A percentile compares a stretch with the other conserved stretches of the same genome.
phyloP scores from a whole-genome alignment of 2,888 invertebrate species.

The Thalpophila matura region DNA sequence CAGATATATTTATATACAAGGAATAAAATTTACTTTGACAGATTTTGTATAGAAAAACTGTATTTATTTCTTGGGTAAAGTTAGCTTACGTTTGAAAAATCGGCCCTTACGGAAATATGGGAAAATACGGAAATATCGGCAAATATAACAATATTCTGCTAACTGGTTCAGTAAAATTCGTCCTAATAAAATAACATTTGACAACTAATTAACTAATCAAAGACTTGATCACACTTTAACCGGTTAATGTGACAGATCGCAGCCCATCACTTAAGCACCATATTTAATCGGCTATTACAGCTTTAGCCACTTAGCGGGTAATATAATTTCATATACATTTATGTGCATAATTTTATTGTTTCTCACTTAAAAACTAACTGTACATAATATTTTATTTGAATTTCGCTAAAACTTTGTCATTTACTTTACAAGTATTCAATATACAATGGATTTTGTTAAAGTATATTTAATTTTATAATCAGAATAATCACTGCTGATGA shows the following conservation, averaged over 20 bases:
- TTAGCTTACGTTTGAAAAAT: no score
- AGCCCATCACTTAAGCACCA: conserved; percentile 48
- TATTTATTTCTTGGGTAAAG: no score
- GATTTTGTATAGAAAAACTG: no score
- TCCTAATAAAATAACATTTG: no score
- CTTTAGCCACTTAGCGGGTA: conserved; percentile 24
- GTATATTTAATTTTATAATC: conserved; percentile 15
- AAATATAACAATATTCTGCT: no score
- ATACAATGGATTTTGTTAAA: conserved; percentile 29
- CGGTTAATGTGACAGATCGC: not conserved
- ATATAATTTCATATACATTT: conserved; percentile 28
- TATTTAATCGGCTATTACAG: conserved; percentile 8
- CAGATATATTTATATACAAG: no score
- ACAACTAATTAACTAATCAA: no score
- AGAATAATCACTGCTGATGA: conserved; percentile 27
- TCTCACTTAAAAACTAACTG: conserved; percentile 57
- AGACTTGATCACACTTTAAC: no score
- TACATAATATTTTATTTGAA: conserved; percentile 48
- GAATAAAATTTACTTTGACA: no score
- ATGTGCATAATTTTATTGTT: conserved; percentile 52
- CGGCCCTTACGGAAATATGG: no score
- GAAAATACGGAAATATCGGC: no score
- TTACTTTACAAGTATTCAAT: conserved; percentile 47
- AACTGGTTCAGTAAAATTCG: no score
- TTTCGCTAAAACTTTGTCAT: conserved; percentile 46